These are phyloP conservation scores for Tipula confusa DNA, from an alignment of 2,888 invertebrate genomes.

Conservation along the genomic window DNA sequence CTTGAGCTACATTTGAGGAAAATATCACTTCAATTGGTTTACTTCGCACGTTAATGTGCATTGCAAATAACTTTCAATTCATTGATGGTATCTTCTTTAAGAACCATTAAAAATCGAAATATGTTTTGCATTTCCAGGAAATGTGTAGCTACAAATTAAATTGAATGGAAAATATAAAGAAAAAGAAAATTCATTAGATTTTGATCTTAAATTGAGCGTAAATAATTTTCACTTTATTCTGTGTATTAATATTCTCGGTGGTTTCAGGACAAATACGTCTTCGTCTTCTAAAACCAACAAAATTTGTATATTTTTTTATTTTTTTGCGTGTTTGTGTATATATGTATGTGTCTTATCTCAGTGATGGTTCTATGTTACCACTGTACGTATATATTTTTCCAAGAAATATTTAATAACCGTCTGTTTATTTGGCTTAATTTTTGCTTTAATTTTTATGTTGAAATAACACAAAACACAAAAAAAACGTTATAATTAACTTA, in stretches of 20 bases:
- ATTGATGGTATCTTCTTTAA: neutral
- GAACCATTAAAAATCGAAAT: neutral
- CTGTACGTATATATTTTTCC: neutral
- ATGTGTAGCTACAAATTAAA: neutral
- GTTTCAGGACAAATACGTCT: neutral
- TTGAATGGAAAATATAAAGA: neutral
- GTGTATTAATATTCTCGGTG: neutral
- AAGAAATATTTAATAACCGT: neutral
- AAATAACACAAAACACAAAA: neutral
- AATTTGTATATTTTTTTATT: neutral
- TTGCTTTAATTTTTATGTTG: neutral
- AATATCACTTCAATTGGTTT: too few relatives aligned
- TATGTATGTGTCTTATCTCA: neutral
- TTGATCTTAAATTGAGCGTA: neutral
- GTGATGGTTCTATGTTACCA: neutral
- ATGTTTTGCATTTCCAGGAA: neutral
- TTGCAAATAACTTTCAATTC: neutral
- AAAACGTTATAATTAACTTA: neutral
- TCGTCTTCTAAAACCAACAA: neutral
- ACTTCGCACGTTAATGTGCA: too few relatives aligned
- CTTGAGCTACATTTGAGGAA: too few relatives aligned
- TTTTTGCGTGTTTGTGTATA: neutral
- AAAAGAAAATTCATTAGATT: neutral
- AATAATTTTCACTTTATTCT: neutral
- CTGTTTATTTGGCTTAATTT: neutral